Evolutionary conservation across 2,888 invertebrate species (phyloP), one percentile per base, ranked within the genome.

Genomic region (Drosophila parthenogenetica): DNA sequence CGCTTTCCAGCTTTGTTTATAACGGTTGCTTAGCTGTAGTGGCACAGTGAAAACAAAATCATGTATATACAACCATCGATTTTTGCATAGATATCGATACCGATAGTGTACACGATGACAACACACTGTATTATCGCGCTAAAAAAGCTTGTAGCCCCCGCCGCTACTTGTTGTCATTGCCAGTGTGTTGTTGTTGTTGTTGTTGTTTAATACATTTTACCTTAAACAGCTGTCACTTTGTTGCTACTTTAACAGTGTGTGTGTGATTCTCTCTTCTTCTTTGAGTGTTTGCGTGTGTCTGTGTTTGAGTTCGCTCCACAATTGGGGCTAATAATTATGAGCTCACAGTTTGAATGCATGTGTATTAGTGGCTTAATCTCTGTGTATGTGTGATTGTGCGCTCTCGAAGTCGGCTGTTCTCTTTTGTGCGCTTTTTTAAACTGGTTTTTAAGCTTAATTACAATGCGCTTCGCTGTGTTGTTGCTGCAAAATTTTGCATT

Each of bases 391-490:
- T 48, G 55, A 39, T 42, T 69, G 57, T 61, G 32, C 40, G 57
- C 62, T 60, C 32, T 60, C 48, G 2, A 8, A 59, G 43, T 46
- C 40, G 42, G 70, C 40, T 43, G 58, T 65, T 76, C 76, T 79
- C 76, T 68, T 65, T 67, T 72, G 57, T 73, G 63, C 58, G 68
- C 61, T 43, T 71, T 75, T 67, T 57, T 22, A 89, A 85, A 85
- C 85, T 81, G 89, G 85, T 85, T 85, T 89, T 67, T 45, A 69
- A 73, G 73, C 73, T 87, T 89, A 87, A 89, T 89, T 87, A 81
- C 85, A 83, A 66, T 87, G 87, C 87, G 81, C 70, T 81, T 79
- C 13, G 29, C 29, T 29, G 29, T 80, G 66, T 55, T 78, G 62
- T 59, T 79, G 54, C 49, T 66, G 77, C 67, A 71, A 71, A 74